phyloP scores from a whole-genome alignment of 2,113 vertebrate genomes.

The Tachysurus fulvidraco region DNA sequence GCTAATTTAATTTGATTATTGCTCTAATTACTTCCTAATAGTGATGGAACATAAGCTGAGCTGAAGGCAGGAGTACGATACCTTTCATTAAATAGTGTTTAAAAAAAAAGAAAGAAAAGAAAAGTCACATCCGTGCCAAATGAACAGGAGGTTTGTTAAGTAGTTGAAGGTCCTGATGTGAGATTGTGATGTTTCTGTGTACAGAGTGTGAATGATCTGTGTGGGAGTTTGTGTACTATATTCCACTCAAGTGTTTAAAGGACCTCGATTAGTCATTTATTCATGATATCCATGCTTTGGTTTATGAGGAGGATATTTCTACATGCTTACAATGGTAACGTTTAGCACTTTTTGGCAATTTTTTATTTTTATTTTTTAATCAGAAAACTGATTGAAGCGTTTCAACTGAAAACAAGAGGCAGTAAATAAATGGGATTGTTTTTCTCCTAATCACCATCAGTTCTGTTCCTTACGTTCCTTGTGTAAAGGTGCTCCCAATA shows the following conservation, averaged over 20 bases:
- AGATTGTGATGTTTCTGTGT: neutral
- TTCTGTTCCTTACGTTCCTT: slow-evolving; percentile 3
- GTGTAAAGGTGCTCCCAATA: neutral
- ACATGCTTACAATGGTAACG: neutral
- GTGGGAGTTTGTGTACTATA: slow-evolving; percentile 26
- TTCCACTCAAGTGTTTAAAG: slow-evolving; percentile 49
- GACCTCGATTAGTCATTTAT: slow-evolving; percentile 28
- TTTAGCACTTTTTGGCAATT: neutral
- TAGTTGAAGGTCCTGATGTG: neutral
- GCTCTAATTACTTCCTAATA: too few relatives aligned
- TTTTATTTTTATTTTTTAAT: neutral
- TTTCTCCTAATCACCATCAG: neutral
- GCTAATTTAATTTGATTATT: neutral
- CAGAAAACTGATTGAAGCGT: neutral
- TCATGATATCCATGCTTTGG: slow-evolving; percentile 19
- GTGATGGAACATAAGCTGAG: neutral
- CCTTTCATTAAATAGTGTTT: slow-evolving; percentile 50
- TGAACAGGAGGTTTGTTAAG: slow-evolving; percentile 26
- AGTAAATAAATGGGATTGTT: neutral
- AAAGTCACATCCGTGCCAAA: slow-evolving; percentile 53
- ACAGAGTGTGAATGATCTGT: slow-evolving; percentile 6
- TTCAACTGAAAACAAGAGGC: neutral
- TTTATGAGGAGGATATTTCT: neutral
- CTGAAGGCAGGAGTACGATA: slow-evolving; percentile 7
- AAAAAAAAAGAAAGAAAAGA: slow-evolving; percentile 13